These are phyloP conservation scores for Nasonia oneida DNA, from an alignment of 2,888 invertebrate species.

Conservation along the genomic window DNA sequence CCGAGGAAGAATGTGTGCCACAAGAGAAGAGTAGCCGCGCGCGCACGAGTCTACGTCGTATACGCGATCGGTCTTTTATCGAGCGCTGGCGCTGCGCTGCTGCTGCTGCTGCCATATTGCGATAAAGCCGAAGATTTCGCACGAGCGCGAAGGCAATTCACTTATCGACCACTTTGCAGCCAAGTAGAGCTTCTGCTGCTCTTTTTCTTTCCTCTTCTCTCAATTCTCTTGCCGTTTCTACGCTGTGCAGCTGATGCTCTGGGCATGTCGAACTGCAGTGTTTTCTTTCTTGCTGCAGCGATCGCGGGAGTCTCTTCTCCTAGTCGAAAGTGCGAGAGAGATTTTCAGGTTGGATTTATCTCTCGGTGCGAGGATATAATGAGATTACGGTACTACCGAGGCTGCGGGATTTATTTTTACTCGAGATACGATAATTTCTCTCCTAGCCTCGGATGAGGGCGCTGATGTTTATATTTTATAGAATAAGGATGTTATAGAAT, in stretches of 20 bases:
- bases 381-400: conserved; percentile 16
- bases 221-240: background rate
- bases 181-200: conserved; percentile 17
- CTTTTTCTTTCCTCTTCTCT: conserved; percentile 14
- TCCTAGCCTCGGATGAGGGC: too few species aligned
- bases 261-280: background rate
- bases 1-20: conserved; percentile 48
- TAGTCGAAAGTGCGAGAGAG: background rate
- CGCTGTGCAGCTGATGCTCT: background rate
- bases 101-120: conserved; percentile 29
- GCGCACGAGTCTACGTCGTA: background rate
- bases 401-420: conserved; percentile 22
- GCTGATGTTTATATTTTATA: background rate
- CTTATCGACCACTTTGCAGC: conserved; percentile 58
- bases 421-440: conserved; percentile 25
- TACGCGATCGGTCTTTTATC: conserved; percentile 56
- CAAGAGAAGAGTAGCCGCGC: background rate
- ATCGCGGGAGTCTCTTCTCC: background rate
- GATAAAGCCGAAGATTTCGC: conserved; percentile 55
- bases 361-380: conserved; percentile 23
- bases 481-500: too few species aligned
- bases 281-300: background rate
- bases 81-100: conserved; percentile 29
- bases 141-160: conserved; percentile 49
- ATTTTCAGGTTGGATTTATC: conserved; percentile 25